Conservation (phyloP, 2,113 vertebrate species). For the Sinocyclocheilus grahami region DNA sequence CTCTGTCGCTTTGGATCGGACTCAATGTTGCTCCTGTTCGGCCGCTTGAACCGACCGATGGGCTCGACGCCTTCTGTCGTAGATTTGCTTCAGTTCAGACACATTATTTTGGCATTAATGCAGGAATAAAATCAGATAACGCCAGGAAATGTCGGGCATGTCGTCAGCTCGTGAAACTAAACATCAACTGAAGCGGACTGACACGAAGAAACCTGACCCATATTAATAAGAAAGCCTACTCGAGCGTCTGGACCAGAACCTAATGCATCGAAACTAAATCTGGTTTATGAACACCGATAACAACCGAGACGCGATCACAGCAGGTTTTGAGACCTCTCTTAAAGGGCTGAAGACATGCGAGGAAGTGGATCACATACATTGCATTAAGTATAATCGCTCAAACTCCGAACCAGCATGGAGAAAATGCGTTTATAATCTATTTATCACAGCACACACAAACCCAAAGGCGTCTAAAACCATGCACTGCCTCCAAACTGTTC, state of each 20-base stretch:
- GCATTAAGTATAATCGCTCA: not conserved
- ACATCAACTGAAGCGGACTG: slow-evolving; percentile 39
- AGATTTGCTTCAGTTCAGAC: not conserved
- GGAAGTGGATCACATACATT: not conserved
- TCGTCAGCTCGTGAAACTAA: slow-evolving; percentile 6
- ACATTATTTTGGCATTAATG: not conserved
- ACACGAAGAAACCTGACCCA: slow-evolving; percentile 25
- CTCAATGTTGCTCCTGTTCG: slow-evolving; percentile 30
- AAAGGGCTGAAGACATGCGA: not conserved
- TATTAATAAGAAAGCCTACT: not conserved
- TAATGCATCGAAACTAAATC: not conserved
- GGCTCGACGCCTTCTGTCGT: slow-evolving; percentile 3
- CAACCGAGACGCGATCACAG: not conserved
- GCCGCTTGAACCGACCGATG: not conserved
- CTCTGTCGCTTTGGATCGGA: slow-evolving; percentile 37
- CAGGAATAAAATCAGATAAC: not conserved
- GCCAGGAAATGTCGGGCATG: slow-evolving; percentile 17
- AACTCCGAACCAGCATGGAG: slow-evolving; percentile 15
- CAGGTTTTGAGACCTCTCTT: not conserved
- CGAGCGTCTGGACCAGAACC: slow-evolving; percentile 14
- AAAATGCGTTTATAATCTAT: slow-evolving; percentile 24
- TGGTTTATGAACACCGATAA: not conserved
- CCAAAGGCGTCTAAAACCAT: slow-evolving; percentile 24
- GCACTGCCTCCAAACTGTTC: slow-evolving; percentile 24
- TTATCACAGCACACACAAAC: not conserved